Evolutionary conservation across 2,797 vertebrate genomes (phyloP), one percentile per base, ranked within the genome.

Genomic region (Coregonus sp.): DNA sequence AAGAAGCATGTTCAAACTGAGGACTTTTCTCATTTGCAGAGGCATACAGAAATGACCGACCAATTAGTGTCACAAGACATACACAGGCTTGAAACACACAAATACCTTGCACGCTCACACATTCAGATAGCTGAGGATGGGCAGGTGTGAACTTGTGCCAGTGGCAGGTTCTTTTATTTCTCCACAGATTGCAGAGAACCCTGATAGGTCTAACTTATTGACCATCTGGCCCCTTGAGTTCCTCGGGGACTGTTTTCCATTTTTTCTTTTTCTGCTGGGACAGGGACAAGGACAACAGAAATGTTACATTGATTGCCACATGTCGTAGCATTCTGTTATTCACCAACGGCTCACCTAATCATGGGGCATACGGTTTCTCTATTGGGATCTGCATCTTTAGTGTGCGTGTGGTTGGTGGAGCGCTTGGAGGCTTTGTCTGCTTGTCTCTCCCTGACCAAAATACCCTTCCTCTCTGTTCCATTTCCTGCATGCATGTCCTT

Each of bases 401-500:
- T 59, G 16, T 37, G 61, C 3, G 14, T 20, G 33, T 15, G 35
- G 18, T 47, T 37, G 40, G 75, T 25, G 65, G 61, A 33, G 56
- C 65, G 40, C 70, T 69, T 37, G 20, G 63, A 25, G 50, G 40
- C 25, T 18, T 31, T 75, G 61, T 52, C 63, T 68, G 40, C n/a
- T 29, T 52, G 47, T 16, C 25, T 63, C 54, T 61, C 54, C 25
- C 72, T 74, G 63, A 50, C 50, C 29, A 3, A 51, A 54, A 37
- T 67, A 25, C 40, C 71, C 63, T 71, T 75, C 70, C 63, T 56
- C 65, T 74, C 29, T 18, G 65, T 70, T 70, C 51, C 50, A 54
- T 76, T 79, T 82, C 81, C 81, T 82, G 75, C 73, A 71, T 67
- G 65, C 29, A 25, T 72, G 66, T 71, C 76, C 68, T 77, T 59